Base-by-base conservation (phyloP, 2,888 invertebrate species). In the Amblyjoppa fuscipennis region DNA sequence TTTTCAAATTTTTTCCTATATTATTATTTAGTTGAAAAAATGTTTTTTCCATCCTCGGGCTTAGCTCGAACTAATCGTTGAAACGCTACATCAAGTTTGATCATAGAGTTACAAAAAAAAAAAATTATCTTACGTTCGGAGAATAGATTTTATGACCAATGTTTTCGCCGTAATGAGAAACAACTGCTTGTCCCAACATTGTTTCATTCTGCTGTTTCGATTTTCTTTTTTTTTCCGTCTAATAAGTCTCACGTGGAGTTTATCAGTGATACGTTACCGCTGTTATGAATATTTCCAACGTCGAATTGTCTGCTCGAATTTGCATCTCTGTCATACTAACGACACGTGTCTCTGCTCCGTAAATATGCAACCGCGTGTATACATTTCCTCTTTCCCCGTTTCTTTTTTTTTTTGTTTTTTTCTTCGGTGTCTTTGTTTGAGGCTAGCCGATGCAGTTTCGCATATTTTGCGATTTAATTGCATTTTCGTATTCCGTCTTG, bases 381-480 rank as follows among this genome's bases (percentile, higher is more conserved):
- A 81, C 56, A 69, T 51, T 80, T 45, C 68, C 73, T 25, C 41
- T 38, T 38, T 61, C 53, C 49, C 53, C 71, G 49, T 45, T 34
- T 74, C 49, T 76, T 56, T 34, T 71, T 28, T 64, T 81, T 71
- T 74, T 84, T 45, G 49, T 41, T 34, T 73, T 76, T 59, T 28
- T 59, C 59, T 69, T 56, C 69, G 61, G 51, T 82, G 75, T 49
- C 76, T 78, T 51, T 70, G 59, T 81, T 64, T 56, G 49, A 51
- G 51, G 59, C 61, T 81, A 74, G 45, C 77, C 59, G 81, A 81
- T 83, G 73, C 71, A 79, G 89, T 89, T 88, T 89, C 91, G 93
- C 93, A 92, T 93, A 94, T 93, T 92, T 93, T 90, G 34, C 90
- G 89, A 91, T 91, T 93, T 94, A 94, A 94, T 94, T 94, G 94